A percentile compares a stretch with the other conserved stretches of the same genome.
phyloP scores from a whole-genome alignment of 2,888 invertebrate species.

The Lycaena phlaeas region DNA sequence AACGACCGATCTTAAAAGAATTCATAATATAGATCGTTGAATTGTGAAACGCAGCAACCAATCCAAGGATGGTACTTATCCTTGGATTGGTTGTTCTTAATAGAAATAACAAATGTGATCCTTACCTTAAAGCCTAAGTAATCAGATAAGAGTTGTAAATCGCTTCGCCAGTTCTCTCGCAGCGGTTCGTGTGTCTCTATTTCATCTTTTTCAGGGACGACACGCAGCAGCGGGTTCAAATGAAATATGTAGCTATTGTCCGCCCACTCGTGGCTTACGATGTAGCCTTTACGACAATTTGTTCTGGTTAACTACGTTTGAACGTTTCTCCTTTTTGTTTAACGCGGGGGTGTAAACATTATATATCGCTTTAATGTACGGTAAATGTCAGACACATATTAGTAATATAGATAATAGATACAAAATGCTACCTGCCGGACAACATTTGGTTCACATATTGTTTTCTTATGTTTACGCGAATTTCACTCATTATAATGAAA shows the following conservation, averaged over 20 bases:
- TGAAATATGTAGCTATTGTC: slow-evolving; percentile 70
- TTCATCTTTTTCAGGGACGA: slow-evolving; percentile 44
- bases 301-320: not conserved
- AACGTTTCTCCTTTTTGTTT: not conserved
- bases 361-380: not conserved
- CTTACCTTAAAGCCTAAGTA: slow-evolving; percentile 76
- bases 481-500: too few species aligned
- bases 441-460: too few species aligned
- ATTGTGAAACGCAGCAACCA: too few species aligned
- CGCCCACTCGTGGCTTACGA: slow-evolving; percentile 76
- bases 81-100: too few species aligned
- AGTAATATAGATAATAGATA: too few species aligned
- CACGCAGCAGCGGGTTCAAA: slow-evolving; percentile 65
- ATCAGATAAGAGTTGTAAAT: slow-evolving; percentile 74
- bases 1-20: too few species aligned
- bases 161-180: slow-evolving; percentile 68
- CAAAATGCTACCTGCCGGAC: too few species aligned
- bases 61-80: too few species aligned
- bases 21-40: too few species aligned
- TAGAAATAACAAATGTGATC: slow-evolving; percentile 1
- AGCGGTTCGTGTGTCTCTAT: slow-evolving; percentile 55
- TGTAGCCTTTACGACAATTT: slow-evolving; percentile 46
- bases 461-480: too few species aligned
- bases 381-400: too few species aligned
- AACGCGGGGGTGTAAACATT: not conserved